Percentiles rank a stretch among this genome's conserved stretches.
phyloP scores from a whole-genome alignment of 2,888 invertebrate genomes.

The Drosophila paracracens region DNA sequence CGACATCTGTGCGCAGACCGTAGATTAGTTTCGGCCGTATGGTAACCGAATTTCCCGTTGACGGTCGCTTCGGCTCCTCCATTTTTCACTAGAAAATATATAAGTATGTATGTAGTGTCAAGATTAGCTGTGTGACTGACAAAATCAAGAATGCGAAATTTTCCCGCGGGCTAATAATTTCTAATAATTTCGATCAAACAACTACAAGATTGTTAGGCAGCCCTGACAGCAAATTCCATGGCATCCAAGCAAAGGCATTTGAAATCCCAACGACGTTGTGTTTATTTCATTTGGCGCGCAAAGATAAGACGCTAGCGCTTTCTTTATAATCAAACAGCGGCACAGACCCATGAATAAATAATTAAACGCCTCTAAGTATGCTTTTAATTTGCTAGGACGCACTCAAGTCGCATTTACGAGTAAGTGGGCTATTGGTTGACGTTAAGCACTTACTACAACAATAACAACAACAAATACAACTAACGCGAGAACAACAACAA shows the following conservation, averaged over 20 bases:
- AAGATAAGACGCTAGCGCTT: background rate
- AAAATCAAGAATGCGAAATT: background rate
- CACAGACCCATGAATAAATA: constrained; percentile 66
- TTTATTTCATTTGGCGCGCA: constrained; percentile 36
- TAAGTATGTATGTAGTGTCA: background rate
- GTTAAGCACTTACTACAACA: constrained; percentile 9
- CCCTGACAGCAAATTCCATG: constrained; percentile 76
- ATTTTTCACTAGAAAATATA: constrained; percentile 48
- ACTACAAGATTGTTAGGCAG: constrained; percentile 51
- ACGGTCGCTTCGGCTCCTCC: constrained; percentile 57
- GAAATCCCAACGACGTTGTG: constrained; percentile 11
- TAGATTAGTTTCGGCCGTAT: constrained; percentile 84
- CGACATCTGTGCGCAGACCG: constrained; percentile 84
- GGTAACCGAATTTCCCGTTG: constrained; percentile 61
- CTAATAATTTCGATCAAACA: constrained; percentile 71
- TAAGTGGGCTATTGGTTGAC: constrained; percentile 10
- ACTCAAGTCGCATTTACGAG: constrained; percentile 43
- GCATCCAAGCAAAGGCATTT: constrained; percentile 42
- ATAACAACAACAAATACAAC: constrained; percentile 6
- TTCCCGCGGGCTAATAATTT: constrained; percentile 29
- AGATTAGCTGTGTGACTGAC: constrained; percentile 1
- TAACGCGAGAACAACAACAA: constrained; percentile 1
- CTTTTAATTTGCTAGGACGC: constrained; percentile 64
- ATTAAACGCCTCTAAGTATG: constrained; percentile 74
- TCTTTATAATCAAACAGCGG: constrained; percentile 42